phyloP scores from a whole-genome alignment of 2,888 invertebrate species.

The Flexamia atlantica region DNA sequence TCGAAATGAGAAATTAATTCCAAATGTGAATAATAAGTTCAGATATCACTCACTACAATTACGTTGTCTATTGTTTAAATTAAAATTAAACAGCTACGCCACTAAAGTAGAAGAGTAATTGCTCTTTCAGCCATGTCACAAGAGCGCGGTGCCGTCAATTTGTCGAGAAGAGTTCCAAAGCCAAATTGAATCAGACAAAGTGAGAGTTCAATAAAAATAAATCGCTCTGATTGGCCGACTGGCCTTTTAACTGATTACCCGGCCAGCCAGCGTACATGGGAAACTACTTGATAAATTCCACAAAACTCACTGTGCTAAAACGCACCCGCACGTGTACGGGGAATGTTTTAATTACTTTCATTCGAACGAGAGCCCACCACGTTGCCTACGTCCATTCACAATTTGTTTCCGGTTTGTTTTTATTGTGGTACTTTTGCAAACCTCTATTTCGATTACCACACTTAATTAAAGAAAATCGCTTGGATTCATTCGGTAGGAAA shows the following conservation, averaged over 20 bases:
- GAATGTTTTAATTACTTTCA: slow-evolving; percentile 18
- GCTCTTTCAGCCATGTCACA: background rate
- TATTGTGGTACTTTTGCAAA: too few relatives aligned
- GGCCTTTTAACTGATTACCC: slow-evolving; percentile 34
- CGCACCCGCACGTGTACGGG: background rate
- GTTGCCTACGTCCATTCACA: too few relatives aligned
- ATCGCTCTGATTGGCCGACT: slow-evolving; percentile 15
- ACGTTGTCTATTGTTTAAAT: too few relatives aligned
- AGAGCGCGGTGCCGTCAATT: slow-evolving; percentile 4
- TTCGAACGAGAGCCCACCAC: background rate
- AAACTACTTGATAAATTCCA: slow-evolving; percentile 32
- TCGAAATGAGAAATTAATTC: too few relatives aligned
- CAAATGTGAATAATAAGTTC: too few relatives aligned
- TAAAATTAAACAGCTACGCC: background rate
- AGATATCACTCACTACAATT: too few relatives aligned
- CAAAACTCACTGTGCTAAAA: background rate
- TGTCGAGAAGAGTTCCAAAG: slow-evolving; percentile 22
- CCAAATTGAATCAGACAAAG: slow-evolving; percentile 43
- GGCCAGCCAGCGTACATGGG: background rate
- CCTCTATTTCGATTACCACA: too few relatives aligned
- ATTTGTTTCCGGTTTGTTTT: too few relatives aligned
- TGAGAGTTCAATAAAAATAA: slow-evolving; percentile 44
- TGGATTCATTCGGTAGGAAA: too few relatives aligned
- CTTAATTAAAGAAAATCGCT: too few relatives aligned
- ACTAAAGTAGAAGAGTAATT: background rate